phyloP scores from a whole-genome alignment of 2,888 invertebrate species.

The Eudemis profundana region DNA sequence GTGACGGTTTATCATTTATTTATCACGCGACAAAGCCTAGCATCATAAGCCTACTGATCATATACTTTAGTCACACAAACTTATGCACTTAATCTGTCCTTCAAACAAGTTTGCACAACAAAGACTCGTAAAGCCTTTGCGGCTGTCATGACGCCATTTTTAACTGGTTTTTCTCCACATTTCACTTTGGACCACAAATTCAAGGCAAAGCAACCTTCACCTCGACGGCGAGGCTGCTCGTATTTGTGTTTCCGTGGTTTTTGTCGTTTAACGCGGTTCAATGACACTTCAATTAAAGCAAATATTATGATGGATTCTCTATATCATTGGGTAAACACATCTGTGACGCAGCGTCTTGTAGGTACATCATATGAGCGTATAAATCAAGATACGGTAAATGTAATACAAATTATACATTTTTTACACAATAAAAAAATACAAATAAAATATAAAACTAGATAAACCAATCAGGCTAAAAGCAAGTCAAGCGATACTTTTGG shows the following conservation, averaged over 20 bases:
- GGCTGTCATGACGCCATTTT: neutral
- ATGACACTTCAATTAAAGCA: constrained; percentile 29
- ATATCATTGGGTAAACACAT: neutral
- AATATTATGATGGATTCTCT: constrained; percentile 25
- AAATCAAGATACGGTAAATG: too few species aligned
- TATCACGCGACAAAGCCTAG: too few species aligned
- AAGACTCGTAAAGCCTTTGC: neutral
- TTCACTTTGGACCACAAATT: constrained; percentile 27
- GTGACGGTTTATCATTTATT: too few species aligned
- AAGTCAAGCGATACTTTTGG: too few species aligned
- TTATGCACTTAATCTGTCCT: neutral
- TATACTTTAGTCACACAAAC: neutral
- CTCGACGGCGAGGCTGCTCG: constrained; percentile 29
- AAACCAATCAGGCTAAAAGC: too few species aligned
- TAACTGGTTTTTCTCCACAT: constrained; percentile 15
- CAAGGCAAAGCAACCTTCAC: constrained; percentile 36
- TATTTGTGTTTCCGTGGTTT: constrained; percentile 40
- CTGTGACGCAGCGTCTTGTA: neutral
- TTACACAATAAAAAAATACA: too few species aligned
- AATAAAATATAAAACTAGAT: too few species aligned
- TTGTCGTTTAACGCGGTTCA: constrained; percentile 37
- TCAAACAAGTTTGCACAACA: neutral
- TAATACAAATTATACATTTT: too few species aligned
- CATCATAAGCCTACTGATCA: too few species aligned
- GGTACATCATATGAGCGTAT: too few species aligned